Percentiles rank a stretch among this genome's conserved stretches.
phyloP scores from a whole-genome alignment of 1,140 invertebrate species.

The Sitodiplosis mosellana region DNA sequence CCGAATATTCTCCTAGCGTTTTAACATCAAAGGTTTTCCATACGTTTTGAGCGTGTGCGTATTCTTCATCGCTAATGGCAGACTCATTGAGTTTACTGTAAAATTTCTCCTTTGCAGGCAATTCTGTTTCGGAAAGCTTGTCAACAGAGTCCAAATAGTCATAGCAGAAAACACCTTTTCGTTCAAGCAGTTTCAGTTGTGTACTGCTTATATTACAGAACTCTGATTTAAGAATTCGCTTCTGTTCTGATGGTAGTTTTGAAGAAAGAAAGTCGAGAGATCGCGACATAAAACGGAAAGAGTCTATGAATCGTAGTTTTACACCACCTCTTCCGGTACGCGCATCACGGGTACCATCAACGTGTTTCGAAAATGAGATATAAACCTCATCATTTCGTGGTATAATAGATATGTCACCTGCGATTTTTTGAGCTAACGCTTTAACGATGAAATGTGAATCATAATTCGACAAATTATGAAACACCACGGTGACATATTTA shows the following conservation, averaged over 20 bases:
- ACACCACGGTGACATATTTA: constrained; percentile 20
- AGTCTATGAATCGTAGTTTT: constrained; percentile 18
- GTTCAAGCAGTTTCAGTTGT: constrained; percentile 13
- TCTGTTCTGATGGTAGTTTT: constrained; percentile 8
- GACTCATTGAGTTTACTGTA: constrained; percentile 15
- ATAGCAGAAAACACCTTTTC: constrained; percentile 19
- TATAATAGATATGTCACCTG: constrained; percentile 16
- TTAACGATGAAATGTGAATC: constrained; percentile 22
- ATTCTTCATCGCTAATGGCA: constrained; percentile 18
- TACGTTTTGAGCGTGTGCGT: constrained; percentile 24
- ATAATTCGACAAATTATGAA: constrained; percentile 19
- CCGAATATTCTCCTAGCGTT: constrained; percentile 23
- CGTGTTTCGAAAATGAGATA: constrained; percentile 8
- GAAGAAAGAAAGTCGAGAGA: constrained; percentile 10
- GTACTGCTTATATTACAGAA: constrained; percentile 6
- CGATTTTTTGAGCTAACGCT: constrained; percentile 10
- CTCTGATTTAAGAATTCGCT: constrained; percentile 13
- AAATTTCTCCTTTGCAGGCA: constrained; percentile 17
- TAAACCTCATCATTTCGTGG: constrained; percentile 21
- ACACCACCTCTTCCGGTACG: neutral
- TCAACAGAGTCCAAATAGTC: constrained; percentile 15
- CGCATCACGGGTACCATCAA: neutral
- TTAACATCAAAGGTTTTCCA: constrained; percentile 25
- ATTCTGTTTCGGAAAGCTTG: constrained; percentile 14
- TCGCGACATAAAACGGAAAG: constrained; percentile 14